A percentile compares a stretch with the other conserved stretches of the same genome.
phyloP scores from a whole-genome alignment of 2,888 invertebrate genomes.

The Geophilus truncorum region DNA sequence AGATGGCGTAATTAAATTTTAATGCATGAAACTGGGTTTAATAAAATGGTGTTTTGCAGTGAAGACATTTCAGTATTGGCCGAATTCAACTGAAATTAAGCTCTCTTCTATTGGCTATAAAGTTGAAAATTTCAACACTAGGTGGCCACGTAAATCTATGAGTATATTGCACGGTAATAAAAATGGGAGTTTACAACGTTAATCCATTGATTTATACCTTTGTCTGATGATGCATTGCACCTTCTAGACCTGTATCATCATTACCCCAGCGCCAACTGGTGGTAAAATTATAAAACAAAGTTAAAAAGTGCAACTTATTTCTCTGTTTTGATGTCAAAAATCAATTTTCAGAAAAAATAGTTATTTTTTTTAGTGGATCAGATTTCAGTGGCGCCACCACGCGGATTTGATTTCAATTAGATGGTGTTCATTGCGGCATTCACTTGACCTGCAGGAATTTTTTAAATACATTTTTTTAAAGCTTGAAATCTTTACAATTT shows the following conservation, averaged over 20 bases:
- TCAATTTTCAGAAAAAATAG: background rate
- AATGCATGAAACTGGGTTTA: background rate
- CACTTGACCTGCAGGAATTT: background rate
- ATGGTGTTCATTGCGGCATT: background rate
- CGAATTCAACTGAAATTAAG: too few relatives aligned
- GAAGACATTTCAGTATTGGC: too few relatives aligned
- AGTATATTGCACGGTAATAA: too few relatives aligned
- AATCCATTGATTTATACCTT: background rate
- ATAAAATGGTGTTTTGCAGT: background rate
- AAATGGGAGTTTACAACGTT: background rate
- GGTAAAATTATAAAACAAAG: background rate
- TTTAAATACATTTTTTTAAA: too few relatives aligned
- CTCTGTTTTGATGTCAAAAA: too few relatives aligned
- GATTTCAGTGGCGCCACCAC: background rate
- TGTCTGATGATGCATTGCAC: too few relatives aligned
- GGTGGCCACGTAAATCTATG: too few relatives aligned
- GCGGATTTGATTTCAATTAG: background rate
- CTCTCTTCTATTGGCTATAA: too few relatives aligned
- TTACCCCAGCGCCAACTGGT: background rate
- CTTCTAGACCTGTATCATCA: background rate
- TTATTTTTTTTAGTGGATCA: background rate
- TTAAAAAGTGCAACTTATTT: too few relatives aligned
- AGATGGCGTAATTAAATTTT: background rate
- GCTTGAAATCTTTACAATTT: too few relatives aligned
- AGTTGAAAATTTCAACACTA: too few relatives aligned